Base-by-base conservation (phyloP, 2,797 vertebrate genomes). In the Epinephelus malabaricus region DNA sequence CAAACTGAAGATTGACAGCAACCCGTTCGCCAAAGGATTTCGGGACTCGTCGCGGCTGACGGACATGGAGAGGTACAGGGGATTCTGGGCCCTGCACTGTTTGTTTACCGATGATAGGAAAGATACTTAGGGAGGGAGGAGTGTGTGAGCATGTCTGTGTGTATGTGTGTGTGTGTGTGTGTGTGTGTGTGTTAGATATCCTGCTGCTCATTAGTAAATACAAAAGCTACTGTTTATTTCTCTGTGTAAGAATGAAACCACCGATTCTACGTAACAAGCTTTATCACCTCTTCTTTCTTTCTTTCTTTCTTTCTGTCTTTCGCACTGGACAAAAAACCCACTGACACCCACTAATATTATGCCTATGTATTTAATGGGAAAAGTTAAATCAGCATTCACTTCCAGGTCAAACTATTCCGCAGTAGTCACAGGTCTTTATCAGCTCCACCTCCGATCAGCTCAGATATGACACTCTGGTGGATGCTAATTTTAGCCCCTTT, bases 1-100 rank as follows among this genome's bases (percentile, higher is more conserved):
- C 90, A 99, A 99, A 91, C 92, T 99, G 95, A 99, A 99, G 97
- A 99, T 99, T 81, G 98, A 99, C 95, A 99, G 98, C 93, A 99
- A 99, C 94, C 98, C 98, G 9, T 99, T 99, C 71, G 98, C 98
- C 88, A 99, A 99, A 96, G 98, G 98, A 85, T 99, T 99, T 95
- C 95, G 98, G 89, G 98, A 99, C 93, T 99, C 98, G 49, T 99
- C 98, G 61, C 96, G 98, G 87, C 97, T 99, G 88, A 99, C 98
- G 8, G 98, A 99, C 95, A 98, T 99, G 56, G 98, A 99, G 96
- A 99, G 98, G 98, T 99, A 99, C 97, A 93, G 95, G 96, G 94
- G 92, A 94, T 95, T 95, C 95, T 95, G 89, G 96, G 94, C 90
- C 95, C 95, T 93, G 90, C 92, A 77, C 71, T 66, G 59, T 79